Evolutionary conservation across 1,140 invertebrate species (phyloP).

Genomic region (Matsumurasca onukii): DNA sequence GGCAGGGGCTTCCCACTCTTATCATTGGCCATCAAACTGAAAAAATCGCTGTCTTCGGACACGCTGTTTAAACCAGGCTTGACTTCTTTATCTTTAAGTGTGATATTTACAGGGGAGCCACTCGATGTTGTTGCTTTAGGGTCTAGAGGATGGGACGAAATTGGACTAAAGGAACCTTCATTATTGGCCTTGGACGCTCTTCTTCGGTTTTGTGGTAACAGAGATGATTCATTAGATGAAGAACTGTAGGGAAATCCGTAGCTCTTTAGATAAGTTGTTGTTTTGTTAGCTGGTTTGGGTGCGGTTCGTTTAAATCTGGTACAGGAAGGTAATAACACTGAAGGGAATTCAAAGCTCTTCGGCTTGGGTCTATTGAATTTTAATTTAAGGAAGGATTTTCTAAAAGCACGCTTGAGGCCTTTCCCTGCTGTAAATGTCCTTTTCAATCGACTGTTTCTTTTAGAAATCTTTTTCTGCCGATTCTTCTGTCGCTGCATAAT

Average conservation of each 20-base stretch:
- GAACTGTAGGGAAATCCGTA: conserved; percentile 15
- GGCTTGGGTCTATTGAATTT: conserved; percentile 43
- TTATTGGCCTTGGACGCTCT: not conserved
- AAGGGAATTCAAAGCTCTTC: conserved; percentile 53
- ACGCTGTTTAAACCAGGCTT: conserved; percentile 28
- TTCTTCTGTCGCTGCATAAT: conserved; percentile 84
- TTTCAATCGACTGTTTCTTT: conserved; percentile 22
- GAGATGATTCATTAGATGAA: conserved; percentile 12
- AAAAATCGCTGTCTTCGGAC: conserved; percentile 68
- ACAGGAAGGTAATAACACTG: conserved; percentile 52
- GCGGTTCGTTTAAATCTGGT: conserved; percentile 43
- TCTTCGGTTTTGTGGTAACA: not conserved
- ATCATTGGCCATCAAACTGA: conserved; percentile 52
- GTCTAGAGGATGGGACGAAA: not conserved
- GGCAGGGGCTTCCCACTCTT: not conserved
- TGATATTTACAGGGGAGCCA: not conserved
- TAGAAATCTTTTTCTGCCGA: conserved; percentile 47
- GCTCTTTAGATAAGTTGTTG: conserved; percentile 10
- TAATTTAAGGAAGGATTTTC: conserved; percentile 52
- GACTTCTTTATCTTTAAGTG: not conserved
- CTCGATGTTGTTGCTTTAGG: not conserved
- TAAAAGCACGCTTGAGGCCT: conserved; percentile 55
- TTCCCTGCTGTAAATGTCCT: conserved; percentile 53
- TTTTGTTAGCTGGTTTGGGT: not conserved
- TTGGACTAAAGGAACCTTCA: not conserved